Base-by-base conservation (phyloP, 2,888 invertebrate genomes). In the Xiphydria camelus region DNA sequence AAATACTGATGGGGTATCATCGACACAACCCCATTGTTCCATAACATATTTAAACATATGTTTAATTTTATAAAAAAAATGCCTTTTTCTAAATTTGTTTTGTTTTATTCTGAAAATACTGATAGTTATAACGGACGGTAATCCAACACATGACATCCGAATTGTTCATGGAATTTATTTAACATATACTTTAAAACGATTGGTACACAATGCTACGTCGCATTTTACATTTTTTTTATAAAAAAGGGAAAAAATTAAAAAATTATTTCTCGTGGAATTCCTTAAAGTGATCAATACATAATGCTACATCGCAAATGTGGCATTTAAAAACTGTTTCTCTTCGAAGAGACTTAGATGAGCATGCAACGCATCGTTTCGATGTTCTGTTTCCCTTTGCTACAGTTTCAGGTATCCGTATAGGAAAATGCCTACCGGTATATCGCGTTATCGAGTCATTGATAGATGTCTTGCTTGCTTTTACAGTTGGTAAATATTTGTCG, bases 271-370 rank as follows among this genome's bases (percentile, higher is more conserved):
- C 39, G 31, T 39, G 42, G 7, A 26, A 49, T 35, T 49, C 34
- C 35, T 41, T 50, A 34, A 50, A 47, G 34, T 41, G 50, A 32
- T 47, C 41, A 23, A 47, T 47, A 47, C 38, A 50, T 38, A 47
- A 34, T 38, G 47, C 6, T 45, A 22, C n/a, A 43, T 47, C 20
- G 10, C 41, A 47, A 44, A 50, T 10, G 37, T 45, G 4, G 32
- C 45, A 40, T 23, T 23, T 23, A 35, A 41, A 47, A 14, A 50
- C 31, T 23, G 40, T 49, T 20, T 41, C 43, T 43, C 19, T 50
- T 47, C 42, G 35, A 41, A 52, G 2, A 2, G 23, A 45, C 29
- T 22, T 41, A 10, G 18, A 17, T 47, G 41, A 42, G 14, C 52
- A 47, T 39, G 3, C 36, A 47, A 45, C 29, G 35, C 36, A 50